Evolutionary conservation across 1,140 invertebrate genomes (phyloP).

Genomic region (Aphaenogaster rudis): DNA sequence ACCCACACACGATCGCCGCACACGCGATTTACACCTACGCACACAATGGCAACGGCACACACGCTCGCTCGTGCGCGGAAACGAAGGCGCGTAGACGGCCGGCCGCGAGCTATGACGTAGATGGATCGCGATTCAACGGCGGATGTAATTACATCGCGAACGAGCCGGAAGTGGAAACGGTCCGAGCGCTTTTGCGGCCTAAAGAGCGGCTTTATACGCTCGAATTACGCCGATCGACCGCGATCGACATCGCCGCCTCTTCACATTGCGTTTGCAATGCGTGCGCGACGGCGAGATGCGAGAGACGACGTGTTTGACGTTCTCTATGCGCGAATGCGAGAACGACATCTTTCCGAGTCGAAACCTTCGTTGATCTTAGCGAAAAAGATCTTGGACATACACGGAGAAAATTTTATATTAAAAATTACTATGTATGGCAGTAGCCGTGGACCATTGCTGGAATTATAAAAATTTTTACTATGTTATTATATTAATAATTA

Average conservation of each 20-base stretch:
- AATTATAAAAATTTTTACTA: too few species aligned
- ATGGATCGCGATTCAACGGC: constrained; percentile 69
- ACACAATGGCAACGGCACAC: background rate
- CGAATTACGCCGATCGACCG: constrained; percentile 67
- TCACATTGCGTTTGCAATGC: background rate
- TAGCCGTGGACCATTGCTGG: too few species aligned
- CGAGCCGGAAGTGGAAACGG: constrained; percentile 75
- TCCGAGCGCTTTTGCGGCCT: constrained; percentile 72
- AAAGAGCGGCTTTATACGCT: constrained; percentile 72
- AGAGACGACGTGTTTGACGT: background rate
- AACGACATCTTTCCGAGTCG: background rate
- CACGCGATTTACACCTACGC: background rate
- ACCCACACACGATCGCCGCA: background rate
- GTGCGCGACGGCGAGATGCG: background rate
- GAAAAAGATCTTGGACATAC: background rate
- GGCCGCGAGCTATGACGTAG: constrained; percentile 57
- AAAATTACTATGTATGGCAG: too few species aligned
- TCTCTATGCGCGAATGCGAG: background rate
- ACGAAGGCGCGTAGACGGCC: constrained; percentile 50
- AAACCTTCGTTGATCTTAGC: background rate
- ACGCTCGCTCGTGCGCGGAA: constrained; percentile 51
- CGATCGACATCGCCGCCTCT: constrained; percentile 50
- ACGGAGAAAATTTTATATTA: too few species aligned
- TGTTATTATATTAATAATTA: too few species aligned
- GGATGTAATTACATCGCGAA: constrained; percentile 75